Base-by-base conservation (phyloP, 37 sponge, comb jelly and placozoan genomes). In the Chondrilla cf. caribensis region DNA sequence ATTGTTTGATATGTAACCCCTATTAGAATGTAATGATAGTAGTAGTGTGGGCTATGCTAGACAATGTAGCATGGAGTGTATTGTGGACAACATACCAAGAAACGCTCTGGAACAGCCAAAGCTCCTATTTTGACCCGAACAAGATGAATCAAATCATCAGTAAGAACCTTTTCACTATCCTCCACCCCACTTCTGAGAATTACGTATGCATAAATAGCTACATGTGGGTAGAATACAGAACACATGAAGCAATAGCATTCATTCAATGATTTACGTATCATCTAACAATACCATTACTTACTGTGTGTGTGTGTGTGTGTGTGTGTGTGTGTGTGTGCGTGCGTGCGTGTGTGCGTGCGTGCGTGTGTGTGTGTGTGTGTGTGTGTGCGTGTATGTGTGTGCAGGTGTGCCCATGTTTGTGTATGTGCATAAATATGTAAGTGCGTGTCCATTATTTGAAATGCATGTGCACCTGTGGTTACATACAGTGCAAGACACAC, bases 251-350 rank as follows among this genome's bases (percentile, higher is more conserved):
- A 59, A 36, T 2, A 1, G 29, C 26, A 59, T n/a, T 3, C 25
- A 62, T 28, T 54, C 28, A 42, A 77, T n/a, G n/a, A n/a, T n/a
- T n/a, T n/a, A n/a, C n/a, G n/a, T 77, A 65, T 24, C 71, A 26
- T 21, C 26, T 37, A 54, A 60, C 39, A 24, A 70, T 55, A 51
- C 29, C n/a, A 68, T 8, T 65, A 54, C 44, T 37, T 85, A 39
- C 80, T 85, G 86, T 78, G 86, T 85, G 86, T 85, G 86, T 85
- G 86, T 85, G 86, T 78, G 80, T 78, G 76, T 79, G 70, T 57
- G 57, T 47, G 77, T 84, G 60, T 58, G 54, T 66, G 32, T 25
- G 32, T 39, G 62, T 58, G 78, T 84, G 32, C 58, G 14, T 58
- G 78, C 24, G 21, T 67, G 60, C 2, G 58, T 54, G 21, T 81